Evolutionary conservation across 1,140 invertebrate genomes (phyloP).

Genomic region (Hylaeus volcanicus): DNA sequence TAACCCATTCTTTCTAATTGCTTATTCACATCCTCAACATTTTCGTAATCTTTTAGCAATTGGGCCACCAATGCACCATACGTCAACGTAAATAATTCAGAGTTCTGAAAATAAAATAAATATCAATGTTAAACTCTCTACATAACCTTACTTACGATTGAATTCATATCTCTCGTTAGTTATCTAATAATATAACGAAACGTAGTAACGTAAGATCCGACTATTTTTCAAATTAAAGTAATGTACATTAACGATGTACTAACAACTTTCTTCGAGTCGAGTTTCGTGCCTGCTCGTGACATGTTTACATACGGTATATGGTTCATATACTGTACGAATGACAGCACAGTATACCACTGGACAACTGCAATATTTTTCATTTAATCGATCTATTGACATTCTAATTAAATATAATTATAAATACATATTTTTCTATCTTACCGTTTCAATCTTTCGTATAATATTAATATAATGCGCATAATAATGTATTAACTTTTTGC

Average conservation of each 20-base stretch:
- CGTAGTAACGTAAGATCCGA: neutral
- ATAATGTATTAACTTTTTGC: too few relatives aligned
- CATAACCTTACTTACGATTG: slow-evolving; percentile 25
- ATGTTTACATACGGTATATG: slow-evolving; percentile 72
- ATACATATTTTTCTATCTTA: too few relatives aligned
- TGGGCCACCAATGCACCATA: slow-evolving; percentile 98
- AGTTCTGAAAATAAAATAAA: slow-evolving; percentile 88
- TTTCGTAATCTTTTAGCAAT: slow-evolving; percentile 98
- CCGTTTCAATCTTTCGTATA: too few relatives aligned
- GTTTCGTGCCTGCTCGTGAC: slow-evolving; percentile 83
- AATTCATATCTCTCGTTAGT: neutral
- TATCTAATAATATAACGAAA: neutral
- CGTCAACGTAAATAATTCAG: slow-evolving; percentile 97
- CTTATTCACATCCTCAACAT: slow-evolving; percentile 97
- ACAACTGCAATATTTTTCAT: too few relatives aligned
- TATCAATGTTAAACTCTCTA: slow-evolving; percentile 20
- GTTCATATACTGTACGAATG: neutral
- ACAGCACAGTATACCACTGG: neutral
- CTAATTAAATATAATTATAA: neutral
- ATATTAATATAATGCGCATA: too few relatives aligned
- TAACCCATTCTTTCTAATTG: slow-evolving; percentile 97
- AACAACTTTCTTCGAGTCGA: slow-evolving; percentile 86
- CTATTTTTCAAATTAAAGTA: neutral
- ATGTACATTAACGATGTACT: slow-evolving; percentile 63
- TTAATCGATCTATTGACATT: too few relatives aligned